phyloP scores from a whole-genome alignment of 2,113 vertebrate genomes.

The Calyptomena viridis region DNA sequence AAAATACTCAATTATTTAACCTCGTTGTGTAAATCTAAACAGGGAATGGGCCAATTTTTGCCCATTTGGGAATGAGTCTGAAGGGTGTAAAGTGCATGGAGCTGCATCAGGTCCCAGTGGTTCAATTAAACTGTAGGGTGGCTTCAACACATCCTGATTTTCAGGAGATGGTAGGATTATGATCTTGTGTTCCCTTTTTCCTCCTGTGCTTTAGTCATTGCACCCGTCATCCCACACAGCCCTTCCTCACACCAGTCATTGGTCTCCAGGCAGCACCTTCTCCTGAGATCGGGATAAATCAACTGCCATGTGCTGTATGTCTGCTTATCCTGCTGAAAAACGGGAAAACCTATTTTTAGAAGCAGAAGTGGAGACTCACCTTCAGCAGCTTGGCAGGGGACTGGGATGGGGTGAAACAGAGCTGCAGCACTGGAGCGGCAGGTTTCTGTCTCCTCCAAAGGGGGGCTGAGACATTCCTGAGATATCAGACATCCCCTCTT shows the following conservation, averaged over 20 bases:
- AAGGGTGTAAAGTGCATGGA: background rate
- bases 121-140: background rate
- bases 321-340: background rate
- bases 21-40: fast-evolving
- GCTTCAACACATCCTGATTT: background rate
- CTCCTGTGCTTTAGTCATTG: background rate
- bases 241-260: background rate
- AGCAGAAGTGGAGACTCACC: background rate
- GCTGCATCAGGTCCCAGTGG: fast-evolving
- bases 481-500: background rate
- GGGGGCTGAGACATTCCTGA: background rate
- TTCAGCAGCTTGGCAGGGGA: background rate
- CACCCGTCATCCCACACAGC: background rate
- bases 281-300: background rate
- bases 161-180: background rate
- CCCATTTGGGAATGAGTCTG: fast-evolving
- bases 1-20: background rate
- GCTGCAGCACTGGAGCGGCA: background rate
- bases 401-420: fast-evolving
- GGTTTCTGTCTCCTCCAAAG: background rate
- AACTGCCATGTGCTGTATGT: background rate
- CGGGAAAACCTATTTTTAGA: background rate
- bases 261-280: background rate
- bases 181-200: background rate
- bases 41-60: background rate